Evolutionary conservation across 2,888 invertebrate genomes (phyloP), one percentile per base, ranked within the genome.

Genomic region (Sarcophaga carnaria): DNA sequence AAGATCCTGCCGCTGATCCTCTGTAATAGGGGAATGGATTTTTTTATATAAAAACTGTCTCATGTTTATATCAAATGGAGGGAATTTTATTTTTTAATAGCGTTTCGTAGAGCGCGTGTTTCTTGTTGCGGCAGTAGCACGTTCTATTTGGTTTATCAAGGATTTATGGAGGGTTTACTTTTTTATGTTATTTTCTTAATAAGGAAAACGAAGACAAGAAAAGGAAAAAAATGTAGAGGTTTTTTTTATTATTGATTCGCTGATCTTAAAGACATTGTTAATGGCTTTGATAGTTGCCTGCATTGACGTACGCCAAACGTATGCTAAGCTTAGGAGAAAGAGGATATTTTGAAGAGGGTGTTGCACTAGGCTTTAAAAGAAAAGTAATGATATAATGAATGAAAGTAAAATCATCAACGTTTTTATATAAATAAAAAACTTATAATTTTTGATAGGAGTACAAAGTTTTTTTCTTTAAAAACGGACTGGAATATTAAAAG

Each of bases 11-110:
- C 71, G 17, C 37, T 66, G 22, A 72, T 69, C 69, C 70, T 70
- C 49, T 64, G 14, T 11, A 77, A 79, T 62, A 74, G 62, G 70
- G 77, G 86, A 72, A 69, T 86, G 83, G 0, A 37, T 79, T 72
- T 80, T 85, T 86, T 81, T 75, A 84, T 87, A 84, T 79, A 81
- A 84, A 87, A 37, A 84, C 81, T 84, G 84, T 87, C 87, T 85
- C 81, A 60, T 87, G 84, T 87, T 87, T 84, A 81, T 85, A 87
- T 87, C 87, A 87, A 87, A 87, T 84, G 71, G 72, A 76, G 84
- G 81, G 87, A 72, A 75, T 70, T 71, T 84, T 75, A 59, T 63
- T 64, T 79, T 76, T 86, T 77, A 54, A 47, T 72, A 17, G 37
- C 66, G 14, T 54, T 54, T 1, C 4, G 14, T 54, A 25, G 59